Conservation (phyloP, 2,888 invertebrate species). For the Drosophila limbata region DNA sequence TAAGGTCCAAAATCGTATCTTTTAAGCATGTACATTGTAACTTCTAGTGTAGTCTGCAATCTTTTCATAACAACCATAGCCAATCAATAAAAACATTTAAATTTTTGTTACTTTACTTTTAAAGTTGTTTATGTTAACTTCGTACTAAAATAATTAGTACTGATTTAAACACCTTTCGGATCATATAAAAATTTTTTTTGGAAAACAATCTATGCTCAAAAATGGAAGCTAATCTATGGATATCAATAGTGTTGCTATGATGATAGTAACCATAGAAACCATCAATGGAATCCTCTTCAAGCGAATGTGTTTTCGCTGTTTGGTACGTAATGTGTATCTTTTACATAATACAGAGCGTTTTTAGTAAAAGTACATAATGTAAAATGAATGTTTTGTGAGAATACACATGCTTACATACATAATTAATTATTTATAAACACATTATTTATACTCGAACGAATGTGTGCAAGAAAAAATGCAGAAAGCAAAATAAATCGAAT, state of each 20-base stretch:
- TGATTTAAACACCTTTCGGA: not conserved
- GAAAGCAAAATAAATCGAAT: constrained; percentile 41
- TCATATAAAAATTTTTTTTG: not conserved
- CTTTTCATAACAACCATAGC: constrained; percentile 63
- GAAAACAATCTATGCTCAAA: not conserved
- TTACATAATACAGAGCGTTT: constrained; percentile 74
- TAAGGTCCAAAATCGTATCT: constrained; percentile 51
- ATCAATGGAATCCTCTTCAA: not conserved
- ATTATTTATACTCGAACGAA: constrained; percentile 63
- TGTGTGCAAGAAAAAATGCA: constrained; percentile 36
- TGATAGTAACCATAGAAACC: not conserved
- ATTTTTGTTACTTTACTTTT: not conserved
- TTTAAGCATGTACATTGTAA: constrained; percentile 63
- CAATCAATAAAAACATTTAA: constrained; percentile 37
- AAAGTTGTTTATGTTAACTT: not conserved
- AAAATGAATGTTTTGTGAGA: constrained; percentile 68
- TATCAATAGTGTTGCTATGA: not conserved
- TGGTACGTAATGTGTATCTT: constrained; percentile 70
- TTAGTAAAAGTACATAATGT: constrained; percentile 62
- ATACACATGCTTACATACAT: constrained; percentile 67
- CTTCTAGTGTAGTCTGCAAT: constrained; percentile 56
- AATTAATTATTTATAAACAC: constrained; percentile 68
- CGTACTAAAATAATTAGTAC: not conserved
- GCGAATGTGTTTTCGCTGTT: constrained; percentile 32
- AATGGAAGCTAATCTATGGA: not conserved